A percentile compares a stretch with the other conserved stretches of the same genome.
phyloP scores from a whole-genome alignment of 2,113 vertebrate genomes.

The Percopsis transmontana region DNA sequence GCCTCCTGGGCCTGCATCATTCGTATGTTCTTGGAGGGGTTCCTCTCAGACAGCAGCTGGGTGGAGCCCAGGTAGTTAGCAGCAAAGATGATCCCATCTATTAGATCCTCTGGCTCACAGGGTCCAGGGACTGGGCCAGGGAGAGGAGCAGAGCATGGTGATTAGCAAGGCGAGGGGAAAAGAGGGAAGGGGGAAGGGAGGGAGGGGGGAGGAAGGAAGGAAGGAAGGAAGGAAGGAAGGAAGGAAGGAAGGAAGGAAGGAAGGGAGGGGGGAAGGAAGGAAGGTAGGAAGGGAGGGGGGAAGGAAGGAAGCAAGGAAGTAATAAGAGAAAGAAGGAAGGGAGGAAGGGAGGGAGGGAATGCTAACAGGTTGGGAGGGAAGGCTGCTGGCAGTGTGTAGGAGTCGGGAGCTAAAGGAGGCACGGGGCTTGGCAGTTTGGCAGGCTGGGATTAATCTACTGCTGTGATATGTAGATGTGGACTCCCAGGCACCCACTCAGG shows the following conservation, averaged over 20 bases:
- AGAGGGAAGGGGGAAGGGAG: constrained; percentile 2
- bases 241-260: neutral
- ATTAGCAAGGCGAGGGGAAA: constrained; percentile 30
- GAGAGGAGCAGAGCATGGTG: constrained; percentile 28
- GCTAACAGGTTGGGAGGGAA: constrained; percentile 39
- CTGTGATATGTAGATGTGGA: constrained; percentile 67
- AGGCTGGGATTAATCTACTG: constrained; percentile 47
- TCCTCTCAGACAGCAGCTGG: constrained; percentile 95
- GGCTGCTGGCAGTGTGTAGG: constrained; percentile 35
- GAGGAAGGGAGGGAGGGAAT: constrained; percentile 12
- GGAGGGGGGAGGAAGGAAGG: constrained; percentile 8
- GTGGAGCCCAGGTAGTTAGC: constrained; percentile 99
- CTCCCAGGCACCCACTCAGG: constrained; percentile 50
- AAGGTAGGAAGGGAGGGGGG: neutral
- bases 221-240: constrained; percentile 11
- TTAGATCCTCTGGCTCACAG: constrained; percentile 97
- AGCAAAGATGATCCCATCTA: constrained; percentile 98
- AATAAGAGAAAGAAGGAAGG: constrained; percentile 2
- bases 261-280: neutral
- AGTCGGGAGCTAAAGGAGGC: constrained; percentile 28
- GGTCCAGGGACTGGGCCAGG: constrained; percentile 90
- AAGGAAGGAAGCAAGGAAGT: constrained; percentile 19
- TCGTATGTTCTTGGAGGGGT: constrained; percentile 97
- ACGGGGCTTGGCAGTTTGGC: constrained; percentile 25
- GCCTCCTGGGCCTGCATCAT: constrained; percentile 99